Evolutionary conservation across 2,888 invertebrate genomes (phyloP), one percentile per base, ranked within the genome.

Genomic region (Campoplex nolae): DNA sequence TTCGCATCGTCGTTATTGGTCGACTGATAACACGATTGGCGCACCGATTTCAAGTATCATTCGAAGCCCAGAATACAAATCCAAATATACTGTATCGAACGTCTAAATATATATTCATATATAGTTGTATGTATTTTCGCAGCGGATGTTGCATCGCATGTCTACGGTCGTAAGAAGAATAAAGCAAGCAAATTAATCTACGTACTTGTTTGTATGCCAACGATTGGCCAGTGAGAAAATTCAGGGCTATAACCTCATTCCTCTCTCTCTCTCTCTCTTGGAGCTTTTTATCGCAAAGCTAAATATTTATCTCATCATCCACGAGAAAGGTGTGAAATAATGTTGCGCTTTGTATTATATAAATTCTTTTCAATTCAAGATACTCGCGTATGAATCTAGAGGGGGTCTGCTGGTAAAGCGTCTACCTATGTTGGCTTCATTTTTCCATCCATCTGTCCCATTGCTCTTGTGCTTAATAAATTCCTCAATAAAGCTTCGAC

Each of bases 201-300:
- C 93, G 93, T 93, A 93, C 93, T 93, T 93, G 92, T 93, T 93
- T 93, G 93, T 92, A 90, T 90, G 90, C 78, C 73, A 88, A 87
- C 75, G 62, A 88, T 70, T 67, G 62, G 71, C 45, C 62, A 54
- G 28, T 35, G 51, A 70, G 23, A 51, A 80, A 85, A 62, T 32
- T 28, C 28, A 45, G 85, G 83, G 62, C 11, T 67, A 23, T 23
- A 70, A 67, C 76, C 18, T 18, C 45, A 13, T 62, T 9, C n/a
- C 42, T 28, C 11, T 23, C 13, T 38, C 67, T 74, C 76, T 51
- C 51, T n/a, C n/a, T 73, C 54, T 28, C n/a, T 11, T 38, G 35
- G 13, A 28, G 16, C 51, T 51, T 3, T 18, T 51, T 18, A 18
- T 18, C 51, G 11, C 16, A 16, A 18, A 51, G 18, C 51, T 0